phyloP scores from a whole-genome alignment of 2,113 vertebrate species.

The Tetraodon nigroviridis region DNA sequence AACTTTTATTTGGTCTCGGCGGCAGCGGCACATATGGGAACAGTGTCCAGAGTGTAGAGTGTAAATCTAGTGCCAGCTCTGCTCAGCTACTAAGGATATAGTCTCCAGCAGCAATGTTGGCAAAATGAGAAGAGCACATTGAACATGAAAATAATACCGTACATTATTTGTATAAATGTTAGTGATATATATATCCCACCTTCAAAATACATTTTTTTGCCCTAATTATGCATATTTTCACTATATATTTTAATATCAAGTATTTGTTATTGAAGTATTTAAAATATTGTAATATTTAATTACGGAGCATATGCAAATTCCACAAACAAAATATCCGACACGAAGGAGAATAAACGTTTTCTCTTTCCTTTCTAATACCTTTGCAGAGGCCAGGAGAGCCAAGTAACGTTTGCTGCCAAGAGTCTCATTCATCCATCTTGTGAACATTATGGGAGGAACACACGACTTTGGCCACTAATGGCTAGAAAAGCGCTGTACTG shows the following conservation, averaged over 20 bases:
- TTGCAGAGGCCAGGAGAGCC: too few relatives aligned
- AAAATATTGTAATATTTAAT: too few relatives aligned
- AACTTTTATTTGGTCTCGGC: slow-evolving; percentile 72
- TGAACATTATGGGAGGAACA: slow-evolving; percentile 23
- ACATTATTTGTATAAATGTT: too few relatives aligned
- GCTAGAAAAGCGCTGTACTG: background rate
- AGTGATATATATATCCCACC: too few relatives aligned
- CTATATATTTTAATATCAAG: too few relatives aligned
- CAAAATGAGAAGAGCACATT: background rate
- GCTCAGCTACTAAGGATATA: slow-evolving; percentile 9
- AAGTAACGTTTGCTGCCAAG: slow-evolving; percentile 30
- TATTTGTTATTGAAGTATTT: too few relatives aligned
- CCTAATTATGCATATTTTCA: too few relatives aligned
- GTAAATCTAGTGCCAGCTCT: slow-evolving; percentile 43
- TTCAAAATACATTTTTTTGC: too few relatives aligned
- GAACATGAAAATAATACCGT: too few relatives aligned
- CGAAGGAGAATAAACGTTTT: background rate
- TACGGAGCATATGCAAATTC: background rate
- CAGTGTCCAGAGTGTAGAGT: slow-evolving; percentile 30
- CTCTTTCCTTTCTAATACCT: too few relatives aligned
- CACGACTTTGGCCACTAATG: slow-evolving; percentile 27
- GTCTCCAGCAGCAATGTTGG: slow-evolving; percentile 4
- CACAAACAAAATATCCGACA: background rate
- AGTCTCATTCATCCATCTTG: slow-evolving; percentile 62
- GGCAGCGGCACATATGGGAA: slow-evolving; percentile 54